Percentiles rank a stretch among this genome's conserved stretches.
Conservation (phyloP, 2,888 invertebrate genomes). For the Ceramica pisi region DNA sequence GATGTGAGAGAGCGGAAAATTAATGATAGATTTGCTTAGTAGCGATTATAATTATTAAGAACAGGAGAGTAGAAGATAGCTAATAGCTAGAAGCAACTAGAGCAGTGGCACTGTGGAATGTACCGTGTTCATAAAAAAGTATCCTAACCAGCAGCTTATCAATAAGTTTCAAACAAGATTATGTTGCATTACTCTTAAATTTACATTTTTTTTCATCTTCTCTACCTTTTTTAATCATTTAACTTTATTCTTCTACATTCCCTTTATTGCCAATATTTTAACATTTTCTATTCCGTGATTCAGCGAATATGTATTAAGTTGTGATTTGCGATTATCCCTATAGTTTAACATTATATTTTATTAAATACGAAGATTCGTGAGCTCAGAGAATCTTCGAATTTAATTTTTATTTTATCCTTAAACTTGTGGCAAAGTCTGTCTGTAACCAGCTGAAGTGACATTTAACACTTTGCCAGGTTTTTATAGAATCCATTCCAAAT, state of each 20-base stretch:
- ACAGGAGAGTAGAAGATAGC: constrained; percentile 82
- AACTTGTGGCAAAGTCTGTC: constrained; percentile 79
- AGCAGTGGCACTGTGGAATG: constrained; percentile 89
- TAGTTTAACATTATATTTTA: constrained; percentile 76
- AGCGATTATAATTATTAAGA: constrained; percentile 69
- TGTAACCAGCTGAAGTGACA: constrained; percentile 53
- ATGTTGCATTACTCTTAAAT: constrained; percentile 84
- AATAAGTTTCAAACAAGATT: constrained; percentile 87
- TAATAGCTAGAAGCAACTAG: constrained; percentile 86
- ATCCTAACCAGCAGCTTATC: constrained; percentile 87
- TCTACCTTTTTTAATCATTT: constrained; percentile 79
- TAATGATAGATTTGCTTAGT: constrained; percentile 68
- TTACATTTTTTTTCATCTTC: constrained; percentile 80
- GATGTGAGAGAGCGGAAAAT: constrained; percentile 61
- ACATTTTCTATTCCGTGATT: constrained; percentile 79
- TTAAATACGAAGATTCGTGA: constrained; percentile 88
- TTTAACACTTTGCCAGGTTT: constrained; percentile 66
- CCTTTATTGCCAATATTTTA: constrained; percentile 87
- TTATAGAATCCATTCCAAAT: constrained; percentile 85
- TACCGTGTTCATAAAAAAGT: constrained; percentile 89
- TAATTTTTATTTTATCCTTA: constrained; percentile 75
- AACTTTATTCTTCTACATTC: constrained; percentile 74
- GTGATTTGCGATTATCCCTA: constrained; percentile 89
- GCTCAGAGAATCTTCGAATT: constrained; percentile 88
- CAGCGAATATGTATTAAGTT: constrained; percentile 89